Evolutionary conservation across 1,140 invertebrate genomes (phyloP), one percentile per base, ranked within the genome.

Genomic region (Temnothorax nylanderi): DNA sequence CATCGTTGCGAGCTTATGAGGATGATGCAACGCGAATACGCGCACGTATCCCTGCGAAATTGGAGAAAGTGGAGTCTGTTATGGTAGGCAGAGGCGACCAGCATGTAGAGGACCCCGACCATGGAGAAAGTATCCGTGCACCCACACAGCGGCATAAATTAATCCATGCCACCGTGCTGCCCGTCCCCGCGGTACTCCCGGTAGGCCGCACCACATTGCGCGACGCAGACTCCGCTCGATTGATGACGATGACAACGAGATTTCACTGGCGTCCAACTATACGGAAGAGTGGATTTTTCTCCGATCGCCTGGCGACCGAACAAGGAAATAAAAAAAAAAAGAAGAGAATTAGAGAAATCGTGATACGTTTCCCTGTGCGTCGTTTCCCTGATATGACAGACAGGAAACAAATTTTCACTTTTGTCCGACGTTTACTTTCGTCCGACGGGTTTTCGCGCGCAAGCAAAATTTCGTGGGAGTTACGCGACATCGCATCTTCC

Each of bases 1-100:
- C 49, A 49, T 80, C 44, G 16, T 54, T 0, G 4, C 76, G 56
- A 58, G 74, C 75, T 81, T 77, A 60, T 58, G 49, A 32, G 84
- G 82, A 88, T 91, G 86, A 91, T 64, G 89, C 89, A 91, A 91
- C 65, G 71, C 44, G 71, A 16, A 54, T 64, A 64, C 37, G 69
- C 41, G 75, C 11, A 82, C 60, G 64, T 26, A 65, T 60, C 32
- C 5, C 84, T 47, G 85, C 49, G 74, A 90, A 84, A 78, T 65
- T 26, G 76, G 91, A 87, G 91, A 92, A 92, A 92, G 91, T 92
- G 62, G 34, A 47, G 41, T 89, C 56, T 80, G 86, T 90, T 88
- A 84, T 88, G 74, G 86, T 56, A 87, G 88, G 74, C 89, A 88
- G 65, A 69, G 75, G 76, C 41, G 56, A 34, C 18, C 54, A n/a